Base-by-base conservation (phyloP, 2,113 vertebrate genomes). In the Hystrix cristata region DNA sequence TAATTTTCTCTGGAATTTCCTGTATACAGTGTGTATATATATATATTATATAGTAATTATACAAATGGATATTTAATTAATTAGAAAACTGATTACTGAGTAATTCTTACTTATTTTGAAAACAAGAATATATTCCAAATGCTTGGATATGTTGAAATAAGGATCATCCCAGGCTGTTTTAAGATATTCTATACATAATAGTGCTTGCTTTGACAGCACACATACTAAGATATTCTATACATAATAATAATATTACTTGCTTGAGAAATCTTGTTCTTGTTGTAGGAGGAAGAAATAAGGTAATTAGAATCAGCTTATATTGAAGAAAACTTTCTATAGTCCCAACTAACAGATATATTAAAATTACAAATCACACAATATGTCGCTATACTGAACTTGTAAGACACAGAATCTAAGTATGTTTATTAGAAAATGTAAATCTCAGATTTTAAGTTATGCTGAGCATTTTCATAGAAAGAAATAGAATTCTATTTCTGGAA, bases 51-150 rank as follows among this genome's bases (percentile, higher is more conserved):
- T 80, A 95, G 72, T 96, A 95, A 95, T 93, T 95, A 88, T 82
- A 55, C 43, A 14, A 18, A 29, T 76, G 15, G 23, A 29, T 94
- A 78, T 93, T 95, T 90, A 83, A 91, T 95, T 78, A 95, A 95
- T 96, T 95, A 92, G 95, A 95, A 91, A 72, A 55, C n/a, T 81
- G 29, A 96, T 91, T 91, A 82, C 25, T 60, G 38, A 81, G 5
- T n/a, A 14, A 90, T 86, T 95, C 3, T 27, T 94, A 86, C 87
- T 98, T 96, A 95, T 94, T 95, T 97, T 65, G 43, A 89, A 96
- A 74, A 71, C 18, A 81, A 31, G 29, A 92, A 88, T 95, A 93
- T 92, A 72, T 95, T 78, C 4, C 57, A 97, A 95, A 5, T 86
- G 38, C 90, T 95, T 94, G 67, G 91, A 57, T 95, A 67, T 64